Percentiles rank a stretch among this genome's conserved stretches.
Evolutionary conservation across 2,113 vertebrate genomes (phyloP).

Genomic region (Uropsilus gracilis): DNA sequence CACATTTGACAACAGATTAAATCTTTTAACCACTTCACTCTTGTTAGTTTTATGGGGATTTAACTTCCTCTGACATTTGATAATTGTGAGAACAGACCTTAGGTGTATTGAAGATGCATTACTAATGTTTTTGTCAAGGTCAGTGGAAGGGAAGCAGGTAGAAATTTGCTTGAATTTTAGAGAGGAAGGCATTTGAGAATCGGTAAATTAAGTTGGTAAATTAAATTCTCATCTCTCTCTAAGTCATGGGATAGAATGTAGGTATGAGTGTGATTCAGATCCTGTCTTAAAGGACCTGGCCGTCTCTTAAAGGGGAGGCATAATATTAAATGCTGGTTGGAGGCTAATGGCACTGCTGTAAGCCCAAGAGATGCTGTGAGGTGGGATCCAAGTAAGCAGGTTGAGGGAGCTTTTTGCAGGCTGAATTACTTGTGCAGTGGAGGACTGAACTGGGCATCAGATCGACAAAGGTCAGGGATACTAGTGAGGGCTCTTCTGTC

Average conservation of each 20-base stretch:
- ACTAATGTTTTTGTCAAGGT: background rate
- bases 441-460: no score
- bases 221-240: background rate
- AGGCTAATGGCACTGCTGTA: background rate
- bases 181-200: background rate
- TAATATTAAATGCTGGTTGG: background rate
- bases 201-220: background rate
- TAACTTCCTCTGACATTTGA: background rate
- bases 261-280: background rate
- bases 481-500: background rate
- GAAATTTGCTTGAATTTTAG: slow-evolving; percentile 28
- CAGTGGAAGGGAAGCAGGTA: background rate
- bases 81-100: background rate
- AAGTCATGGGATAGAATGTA: background rate
- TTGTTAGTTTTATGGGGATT: slow-evolving; percentile 25
- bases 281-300: background rate
- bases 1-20: background rate
- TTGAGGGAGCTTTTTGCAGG: background rate
- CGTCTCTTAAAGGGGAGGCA: background rate
- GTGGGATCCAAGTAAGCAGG: background rate
- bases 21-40: background rate
- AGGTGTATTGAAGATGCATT: background rate
- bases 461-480: background rate
- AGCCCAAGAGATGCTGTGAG: no score
- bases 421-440: background rate